These are phyloP conservation scores for Tautogolabrus adspersus DNA, from an alignment of 2,113 vertebrate species.

Conservation along the genomic window DNA sequence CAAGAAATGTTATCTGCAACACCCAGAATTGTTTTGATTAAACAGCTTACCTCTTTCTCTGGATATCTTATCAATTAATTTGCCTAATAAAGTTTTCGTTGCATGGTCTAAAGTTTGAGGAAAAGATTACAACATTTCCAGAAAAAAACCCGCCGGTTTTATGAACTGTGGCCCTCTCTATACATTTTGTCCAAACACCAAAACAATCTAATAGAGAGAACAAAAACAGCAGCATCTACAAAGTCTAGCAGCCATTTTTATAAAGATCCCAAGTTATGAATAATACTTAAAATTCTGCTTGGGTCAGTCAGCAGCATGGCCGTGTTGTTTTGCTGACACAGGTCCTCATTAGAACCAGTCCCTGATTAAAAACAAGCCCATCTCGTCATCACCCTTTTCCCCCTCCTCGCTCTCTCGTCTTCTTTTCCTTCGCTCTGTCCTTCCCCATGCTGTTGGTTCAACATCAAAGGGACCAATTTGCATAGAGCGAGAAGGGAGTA, in stretches of 20 bases:
- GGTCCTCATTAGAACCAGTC: conserved; percentile 68
- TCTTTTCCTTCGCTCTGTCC: conserved; percentile 37
- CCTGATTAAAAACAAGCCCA: conserved; percentile 63
- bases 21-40: background rate
- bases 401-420: conserved; percentile 28
- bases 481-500: conserved; percentile 58
- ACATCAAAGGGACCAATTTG: conserved; percentile 74
- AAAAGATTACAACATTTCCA: background rate
- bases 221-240: conserved; percentile 38
- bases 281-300: conserved; percentile 34
- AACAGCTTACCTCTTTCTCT: no score
- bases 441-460: conserved; percentile 55
- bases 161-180: conserved; percentile 12
- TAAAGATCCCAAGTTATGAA: conserved; percentile 30
- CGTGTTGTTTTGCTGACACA: conserved; percentile 64
- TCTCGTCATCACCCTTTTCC: conserved; percentile 28
- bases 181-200: conserved; percentile 26
- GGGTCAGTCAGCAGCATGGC: conserved; percentile 48
- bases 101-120: no score
- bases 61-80: no score
- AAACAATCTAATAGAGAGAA: conserved; percentile 14
- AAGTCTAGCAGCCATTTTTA: conserved; percentile 43
- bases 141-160: conserved; percentile 21
- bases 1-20: background rate
- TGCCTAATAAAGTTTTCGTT: no score